Evolutionary conservation across 1,140 invertebrate genomes (phyloP), one percentile per base, ranked within the genome.

Genomic region (Armadillidium nasatum): DNA sequence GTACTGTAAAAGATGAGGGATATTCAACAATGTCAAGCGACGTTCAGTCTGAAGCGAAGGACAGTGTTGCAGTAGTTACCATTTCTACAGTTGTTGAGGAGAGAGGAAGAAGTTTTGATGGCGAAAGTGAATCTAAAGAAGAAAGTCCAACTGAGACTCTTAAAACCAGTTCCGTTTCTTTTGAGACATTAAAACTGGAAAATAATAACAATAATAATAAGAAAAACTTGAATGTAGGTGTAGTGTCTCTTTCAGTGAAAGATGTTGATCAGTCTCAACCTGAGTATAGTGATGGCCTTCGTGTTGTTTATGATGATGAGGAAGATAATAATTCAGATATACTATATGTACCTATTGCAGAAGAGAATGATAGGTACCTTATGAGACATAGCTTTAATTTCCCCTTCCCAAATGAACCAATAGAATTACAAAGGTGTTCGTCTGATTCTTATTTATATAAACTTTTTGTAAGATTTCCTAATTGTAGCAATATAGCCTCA

Each of bases 21-120:
- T 94, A 94, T 83, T 94, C 92, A 44, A 94, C 93, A 4, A 94
- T 94, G 92, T 93, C 92, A 0, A 93, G 91, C 82, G 92, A 94
- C 83, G 91, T 93, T 3, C 91, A 93, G 83, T 89, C 89, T 0
- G 90, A 92, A 79, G 88, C 87, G 0, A 87, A 87, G 9, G 84
- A 88, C 22, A 87, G 87, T 71, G 87, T 76, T 43, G 60, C 74
- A 21, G 72, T 69, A 13, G 50, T 71, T 50, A 69, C 74, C 44
- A 72, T 74, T 22, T 78, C 72, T 9, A 79, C 78, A 50, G 78
- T 79, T 15, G 72, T 76, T 23, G 75, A 79, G 44, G 78, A 76
- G 19, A 60, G 19, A 60, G 50, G 50, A 19, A 60, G 7, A 19
- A 60, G 50, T 60, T 60, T 60, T 60, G 50, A 60, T 60, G 50